Evolutionary conservation across 2,797 vertebrate species (phyloP), one percentile per base, ranked within the genome.

Genomic region (Anguilla pacifica): DNA sequence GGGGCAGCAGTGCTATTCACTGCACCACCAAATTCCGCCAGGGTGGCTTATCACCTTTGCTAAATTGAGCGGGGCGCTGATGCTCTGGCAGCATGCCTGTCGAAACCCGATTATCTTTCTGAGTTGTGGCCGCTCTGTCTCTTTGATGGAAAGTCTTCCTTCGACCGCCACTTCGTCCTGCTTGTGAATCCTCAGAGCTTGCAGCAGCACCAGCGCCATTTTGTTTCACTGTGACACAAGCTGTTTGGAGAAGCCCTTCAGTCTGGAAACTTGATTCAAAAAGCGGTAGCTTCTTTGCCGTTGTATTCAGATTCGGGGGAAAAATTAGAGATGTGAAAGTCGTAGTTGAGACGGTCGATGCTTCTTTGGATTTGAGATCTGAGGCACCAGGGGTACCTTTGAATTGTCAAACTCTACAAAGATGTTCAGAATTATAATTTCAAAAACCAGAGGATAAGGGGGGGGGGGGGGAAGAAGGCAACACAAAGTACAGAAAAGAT

Each of bases 101-200:
- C 55, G 82, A 87, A 72, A 22, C 64, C 87, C 55, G 81, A 84
- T 84, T 53, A 83, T 87, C 86, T 82, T 82, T 17, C 9, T 70
- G 59, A 28, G 39, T 49, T 61, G 49, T 72, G 51, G 64, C 53
- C 57, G 28, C 39, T 31, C 77, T 87, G 77, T 51, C 77, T 67
- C 57, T 64, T n/a, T 13, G 35, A 61, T 64, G 57, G 86, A 87
- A 51, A 67, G 43, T 46, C 43, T 31, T 35, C 55, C 22, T 61
- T 22, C 22, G 59, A 4, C 61, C 39, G 11, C 28, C 64, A 28
- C 19, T 39, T 39, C 55, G 83, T 49, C 6, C 77, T 49, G 39
- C 77, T 84, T 22, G 57, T 51, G 46, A 59, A 84, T 87, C 61
- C 82, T 39, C 82, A 55, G 46, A 22, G 5, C 15, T 57, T 15